Percentiles rank a stretch among this genome's conserved stretches.
These are phyloP conservation scores for Thera obeliscata DNA, from an alignment of 2,888 invertebrate species.

Conservation along the genomic window DNA sequence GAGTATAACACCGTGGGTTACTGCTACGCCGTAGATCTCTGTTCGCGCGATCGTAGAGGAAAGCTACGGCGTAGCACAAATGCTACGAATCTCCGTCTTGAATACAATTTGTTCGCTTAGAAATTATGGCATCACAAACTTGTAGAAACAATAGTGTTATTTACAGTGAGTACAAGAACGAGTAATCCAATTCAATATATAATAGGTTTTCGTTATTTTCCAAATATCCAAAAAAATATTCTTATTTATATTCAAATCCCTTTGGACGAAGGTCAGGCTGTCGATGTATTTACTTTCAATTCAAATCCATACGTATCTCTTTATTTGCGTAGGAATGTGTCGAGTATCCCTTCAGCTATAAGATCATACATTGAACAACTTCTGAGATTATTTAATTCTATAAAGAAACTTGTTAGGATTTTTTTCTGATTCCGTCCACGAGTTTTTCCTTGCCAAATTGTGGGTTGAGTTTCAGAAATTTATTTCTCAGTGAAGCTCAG, in stretches of 20 bases:
- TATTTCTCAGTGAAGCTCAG: too few species aligned
- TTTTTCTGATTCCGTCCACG: too few species aligned
- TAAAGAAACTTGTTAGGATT: neutral
- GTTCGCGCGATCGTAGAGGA: slow-evolving; percentile 12
- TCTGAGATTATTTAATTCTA: neutral
- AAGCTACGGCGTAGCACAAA: slow-evolving; percentile 21
- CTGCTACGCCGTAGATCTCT: slow-evolving; percentile 19
- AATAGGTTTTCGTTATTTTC: neutral
- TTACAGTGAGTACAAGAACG: neutral
- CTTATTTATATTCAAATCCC: slow-evolving; percentile 1
- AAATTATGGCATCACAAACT: slow-evolving; percentile 1
- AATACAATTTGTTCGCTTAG: slow-evolving; percentile 1
- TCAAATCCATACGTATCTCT: slow-evolving; percentile 6
- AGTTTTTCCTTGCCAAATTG: too few species aligned
- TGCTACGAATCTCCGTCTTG: slow-evolving; percentile 10
- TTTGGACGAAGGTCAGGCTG: slow-evolving; percentile 1
- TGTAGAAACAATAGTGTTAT: neutral
- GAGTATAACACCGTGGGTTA: neutral
- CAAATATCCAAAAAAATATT: slow-evolving; percentile 1
- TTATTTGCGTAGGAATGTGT: slow-evolving; percentile 5
- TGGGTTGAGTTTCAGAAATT: too few species aligned
- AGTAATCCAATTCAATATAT: neutral
- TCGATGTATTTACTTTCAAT: slow-evolving; percentile 16
- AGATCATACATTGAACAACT: neutral
- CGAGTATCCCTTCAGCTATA: neutral